Conservation (phyloP, 2,113 vertebrate species). For the Passer domesticus region DNA sequence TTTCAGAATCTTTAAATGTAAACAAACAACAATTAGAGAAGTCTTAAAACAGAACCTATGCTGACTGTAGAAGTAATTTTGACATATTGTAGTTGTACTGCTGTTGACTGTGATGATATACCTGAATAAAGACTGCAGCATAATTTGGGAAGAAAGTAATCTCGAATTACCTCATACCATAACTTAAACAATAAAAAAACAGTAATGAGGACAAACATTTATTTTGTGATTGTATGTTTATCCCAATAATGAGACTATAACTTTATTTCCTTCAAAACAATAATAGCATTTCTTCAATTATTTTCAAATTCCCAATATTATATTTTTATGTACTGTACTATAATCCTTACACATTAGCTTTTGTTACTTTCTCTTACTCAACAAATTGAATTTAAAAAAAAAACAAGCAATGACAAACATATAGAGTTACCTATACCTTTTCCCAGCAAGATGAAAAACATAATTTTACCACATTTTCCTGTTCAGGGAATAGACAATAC, state of each 20-base stretch:
- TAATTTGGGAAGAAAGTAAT: not conserved
- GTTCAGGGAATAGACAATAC: not conserved
- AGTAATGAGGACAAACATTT: not conserved
- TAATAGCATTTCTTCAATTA: conserved; percentile 29
- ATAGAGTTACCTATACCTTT: conserved; percentile 37
- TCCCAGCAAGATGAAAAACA: not conserved
- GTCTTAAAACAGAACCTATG: not conserved
- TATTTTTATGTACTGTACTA: conserved; percentile 9
- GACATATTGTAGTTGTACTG: not conserved
- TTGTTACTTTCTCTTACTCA: not conserved
- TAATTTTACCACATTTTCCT: not conserved
- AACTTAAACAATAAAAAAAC: not conserved
- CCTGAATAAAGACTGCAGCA: not conserved
- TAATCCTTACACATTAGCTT: conserved; percentile 21
- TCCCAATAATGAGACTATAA: conserved; percentile 19
- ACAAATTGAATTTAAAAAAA: conserved; percentile 16
- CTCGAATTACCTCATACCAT: not conserved
- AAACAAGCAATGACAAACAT: not conserved
- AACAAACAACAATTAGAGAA: not conserved
- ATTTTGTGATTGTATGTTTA: conserved; percentile 10
- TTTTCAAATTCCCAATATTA: conserved; percentile 27
- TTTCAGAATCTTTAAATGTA: not conserved
- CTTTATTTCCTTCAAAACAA: conserved; percentile 14
- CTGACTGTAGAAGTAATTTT: not conserved
- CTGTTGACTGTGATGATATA: not conserved